Evolutionary conservation across 1,140 invertebrate species (phyloP), one percentile per base, ranked within the genome.

Genomic region (Zaprionus lachaisei): DNA sequence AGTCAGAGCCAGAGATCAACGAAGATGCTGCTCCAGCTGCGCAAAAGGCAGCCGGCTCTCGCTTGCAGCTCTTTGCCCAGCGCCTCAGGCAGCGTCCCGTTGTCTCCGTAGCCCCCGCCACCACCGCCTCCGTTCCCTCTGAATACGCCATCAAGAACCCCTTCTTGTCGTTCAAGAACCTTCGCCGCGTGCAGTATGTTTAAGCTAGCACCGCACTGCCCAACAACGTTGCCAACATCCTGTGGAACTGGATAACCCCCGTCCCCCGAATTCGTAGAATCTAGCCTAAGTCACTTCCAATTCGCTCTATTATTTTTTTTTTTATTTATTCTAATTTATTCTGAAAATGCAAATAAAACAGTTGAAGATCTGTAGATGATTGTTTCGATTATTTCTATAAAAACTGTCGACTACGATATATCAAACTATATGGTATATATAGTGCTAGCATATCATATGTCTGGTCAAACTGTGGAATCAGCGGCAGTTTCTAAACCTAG

Each of bases 161-260:
- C 3, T 47, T 81, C 38, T 28, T 63, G 56, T 22, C 60, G 9
- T 64, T 80, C 65, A 67, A 74, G 41, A 81, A 72, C 26, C 54
- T 81, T 5, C 77, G 80, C 4, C 60, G 73, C 9, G 66, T 84
- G 17, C 81, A 84, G 28, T 73, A 67, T 7, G 20, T 80, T 6
- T 77, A n/a, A 51, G 14, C 7, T 1, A 7, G n/a, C 5, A 4
- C 14, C 37, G 37, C 37, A 38, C 14, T 9, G 9, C 31, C 31
- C 14, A 5, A 6, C 17, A 4, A 15, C 17, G 6, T 41, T 17
- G 11, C 22, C 12, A 49, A 44, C 37, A 26, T 34, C 24, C 15
- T 31, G 44, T 12, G 51, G 15, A 24, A 37, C 6, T 12, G 17
- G 24, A 44, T n/a, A 28, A 61, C 15, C 14, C 20, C 54, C 24